Conservation (phyloP, 2,113 vertebrate species). For the Mastomys natalensis region DNA sequence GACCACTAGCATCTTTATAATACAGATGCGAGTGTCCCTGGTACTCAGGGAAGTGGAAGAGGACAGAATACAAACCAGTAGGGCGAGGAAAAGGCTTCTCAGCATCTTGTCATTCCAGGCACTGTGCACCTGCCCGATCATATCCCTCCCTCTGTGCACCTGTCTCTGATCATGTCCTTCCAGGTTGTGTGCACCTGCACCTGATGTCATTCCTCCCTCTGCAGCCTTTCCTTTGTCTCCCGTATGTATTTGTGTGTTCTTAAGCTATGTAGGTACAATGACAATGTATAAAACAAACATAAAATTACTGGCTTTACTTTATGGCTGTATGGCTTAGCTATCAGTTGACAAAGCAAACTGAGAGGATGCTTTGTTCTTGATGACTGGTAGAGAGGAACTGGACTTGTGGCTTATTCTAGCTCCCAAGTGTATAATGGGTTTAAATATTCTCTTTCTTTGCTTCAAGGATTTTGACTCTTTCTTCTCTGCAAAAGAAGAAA, state of each 20-base stretch:
- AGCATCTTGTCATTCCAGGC: not conserved
- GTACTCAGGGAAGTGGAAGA: not conserved
- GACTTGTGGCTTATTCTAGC: not conserved
- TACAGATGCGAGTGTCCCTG: not conserved
- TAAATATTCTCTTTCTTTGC: constrained; percentile 60
- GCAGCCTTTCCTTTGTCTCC: not conserved
- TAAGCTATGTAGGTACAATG: not conserved
- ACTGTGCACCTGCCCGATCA: not conserved
- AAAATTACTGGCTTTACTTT: not conserved
- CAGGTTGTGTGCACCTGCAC: not conserved
- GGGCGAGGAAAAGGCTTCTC: not conserved
- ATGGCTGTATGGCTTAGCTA: not conserved
- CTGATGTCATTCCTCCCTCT: not conserved
- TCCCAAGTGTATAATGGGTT: not conserved
- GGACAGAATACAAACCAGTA: not conserved
- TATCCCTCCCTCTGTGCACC: not conserved
- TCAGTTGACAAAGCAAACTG: not conserved
- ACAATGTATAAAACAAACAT: not conserved
- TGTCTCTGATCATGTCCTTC: no score
- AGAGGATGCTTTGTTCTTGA: not conserved
- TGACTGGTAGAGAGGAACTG: not conserved
- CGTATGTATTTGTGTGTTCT: no score
- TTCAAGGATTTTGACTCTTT: constrained; percentile 98
- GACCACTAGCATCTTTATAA: not conserved
- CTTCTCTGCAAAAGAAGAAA: constrained; percentile 98